Conservation (phyloP, 2,113 vertebrate species). For the Megaceryle maxima region DNA sequence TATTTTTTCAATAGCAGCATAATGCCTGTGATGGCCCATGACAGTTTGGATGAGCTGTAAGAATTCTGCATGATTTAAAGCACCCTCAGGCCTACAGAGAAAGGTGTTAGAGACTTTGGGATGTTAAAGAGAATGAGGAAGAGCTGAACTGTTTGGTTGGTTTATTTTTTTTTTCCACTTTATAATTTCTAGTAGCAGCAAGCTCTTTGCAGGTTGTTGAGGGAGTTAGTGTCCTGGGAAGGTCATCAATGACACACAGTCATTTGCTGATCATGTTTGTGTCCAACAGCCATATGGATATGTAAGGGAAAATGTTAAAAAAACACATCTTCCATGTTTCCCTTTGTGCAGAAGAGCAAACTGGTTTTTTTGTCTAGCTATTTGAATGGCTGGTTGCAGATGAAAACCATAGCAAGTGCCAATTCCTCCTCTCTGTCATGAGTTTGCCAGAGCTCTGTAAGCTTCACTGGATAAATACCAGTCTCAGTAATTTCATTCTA, state of each 20-base stretch:
- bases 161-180: not conserved
- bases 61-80: not conserved
- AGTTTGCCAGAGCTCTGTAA: not conserved
- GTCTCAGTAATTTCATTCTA: not conserved
- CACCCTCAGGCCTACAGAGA: not conserved
- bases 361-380: not conserved
- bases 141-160: not conserved
- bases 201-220: not conserved
- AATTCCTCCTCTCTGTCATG: not conserved
- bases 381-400: not conserved
- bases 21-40: not conserved
- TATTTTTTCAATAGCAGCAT: not conserved
- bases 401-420: not conserved
- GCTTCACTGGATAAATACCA: not conserved
- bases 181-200: not conserved
- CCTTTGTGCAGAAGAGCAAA: not conserved
- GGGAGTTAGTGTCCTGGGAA: not conserved
- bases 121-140: not conserved
- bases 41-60: not conserved
- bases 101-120: not conserved
- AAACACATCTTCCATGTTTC: not conserved
- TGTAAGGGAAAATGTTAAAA: not conserved
- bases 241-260: not conserved
- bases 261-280: not conserved
- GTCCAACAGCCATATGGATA: not conserved